phyloP scores from a whole-genome alignment of 2,113 vertebrate genomes.

The Macquaria ambigua region DNA sequence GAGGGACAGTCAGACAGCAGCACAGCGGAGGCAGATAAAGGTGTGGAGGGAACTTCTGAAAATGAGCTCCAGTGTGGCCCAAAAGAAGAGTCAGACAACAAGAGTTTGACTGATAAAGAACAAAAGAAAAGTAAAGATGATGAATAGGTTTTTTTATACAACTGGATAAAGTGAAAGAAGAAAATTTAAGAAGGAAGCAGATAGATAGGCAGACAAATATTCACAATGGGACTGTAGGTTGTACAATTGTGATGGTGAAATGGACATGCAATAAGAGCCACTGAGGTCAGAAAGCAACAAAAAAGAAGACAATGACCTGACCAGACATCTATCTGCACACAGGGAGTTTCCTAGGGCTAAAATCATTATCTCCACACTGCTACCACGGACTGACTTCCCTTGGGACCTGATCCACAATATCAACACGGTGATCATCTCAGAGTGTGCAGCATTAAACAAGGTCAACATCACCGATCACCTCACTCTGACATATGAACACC shows the following conservation, averaged over 20 bases:
- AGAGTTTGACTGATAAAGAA: neutral
- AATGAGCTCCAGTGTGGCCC: neutral
- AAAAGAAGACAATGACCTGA: neutral
- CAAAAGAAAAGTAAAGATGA: neutral
- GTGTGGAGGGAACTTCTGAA: neutral
- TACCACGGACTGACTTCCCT: too few relatives aligned
- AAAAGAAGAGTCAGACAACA: neutral
- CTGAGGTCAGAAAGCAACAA: neutral
- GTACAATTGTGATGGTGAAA: neutral
- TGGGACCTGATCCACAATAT: too few relatives aligned
- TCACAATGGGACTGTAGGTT: neutral
- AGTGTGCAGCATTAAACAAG: too few relatives aligned
- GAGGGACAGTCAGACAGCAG: neutral
- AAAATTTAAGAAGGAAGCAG: neutral
- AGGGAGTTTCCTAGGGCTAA: too few relatives aligned
- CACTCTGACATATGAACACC: too few relatives aligned
- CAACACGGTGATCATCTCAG: too few relatives aligned
- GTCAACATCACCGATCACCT: too few relatives aligned
- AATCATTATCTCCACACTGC: too few relatives aligned
- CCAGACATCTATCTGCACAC: too few relatives aligned
- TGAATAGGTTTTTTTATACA: neutral
- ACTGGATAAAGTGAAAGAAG: neutral
- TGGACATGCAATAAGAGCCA: neutral
- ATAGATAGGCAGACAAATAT: neutral
- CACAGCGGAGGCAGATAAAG: neutral